Base-by-base conservation (phyloP, 2,113 vertebrate species). In the Spermophilus dauricus region DNA sequence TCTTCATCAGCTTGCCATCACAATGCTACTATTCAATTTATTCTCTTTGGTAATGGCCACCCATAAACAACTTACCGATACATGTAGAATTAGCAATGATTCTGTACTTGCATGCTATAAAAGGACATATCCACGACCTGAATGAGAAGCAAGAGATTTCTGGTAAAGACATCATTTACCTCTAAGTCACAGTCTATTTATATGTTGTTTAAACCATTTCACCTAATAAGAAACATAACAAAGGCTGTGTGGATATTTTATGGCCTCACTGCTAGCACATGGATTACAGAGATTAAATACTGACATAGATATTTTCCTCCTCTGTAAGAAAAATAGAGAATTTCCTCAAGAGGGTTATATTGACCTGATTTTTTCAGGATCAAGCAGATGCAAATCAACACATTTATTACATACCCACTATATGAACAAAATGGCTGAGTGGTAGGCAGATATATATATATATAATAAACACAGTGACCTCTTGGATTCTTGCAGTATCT, bases 1-100 rank as follows among this genome's bases (percentile, higher is more conserved):
- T 96, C 89, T 97, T 69, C 70, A 88, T 91, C 78, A 98, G 93
- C 51, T 72, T 83, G 82, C 82, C 77, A 92, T 92, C 56, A 78
- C 83, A 51, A 92, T 81, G 61, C 26, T 93, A 67, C 94, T 97
- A 95, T 56, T 97, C 96, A 96, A 78, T 92, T 95, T 58, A 51
- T 37, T n/a, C 3, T 20, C 39, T 84, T 97, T 95, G 84, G 7
- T 89, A 96, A 93, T 92, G 82, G n/a, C n/a, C 78, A 56, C 77
- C 91, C 89, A n/a, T 48, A 92, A 94, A 96, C 72, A 89, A 86
- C 37, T 69, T 86, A 75, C 39, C 58, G 77, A 91, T 91, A 78
- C 34, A 22, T 51, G 67, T 5, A 73, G 75, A 97, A 81, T 92
- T 48, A 88, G 63, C 30, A 92, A 87, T 39, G 73, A 72, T 45